Percentiles rank a stretch among this genome's conserved stretches.
Conservation (phyloP, 2,888 invertebrate species). For the Calephelis perditalis region DNA sequence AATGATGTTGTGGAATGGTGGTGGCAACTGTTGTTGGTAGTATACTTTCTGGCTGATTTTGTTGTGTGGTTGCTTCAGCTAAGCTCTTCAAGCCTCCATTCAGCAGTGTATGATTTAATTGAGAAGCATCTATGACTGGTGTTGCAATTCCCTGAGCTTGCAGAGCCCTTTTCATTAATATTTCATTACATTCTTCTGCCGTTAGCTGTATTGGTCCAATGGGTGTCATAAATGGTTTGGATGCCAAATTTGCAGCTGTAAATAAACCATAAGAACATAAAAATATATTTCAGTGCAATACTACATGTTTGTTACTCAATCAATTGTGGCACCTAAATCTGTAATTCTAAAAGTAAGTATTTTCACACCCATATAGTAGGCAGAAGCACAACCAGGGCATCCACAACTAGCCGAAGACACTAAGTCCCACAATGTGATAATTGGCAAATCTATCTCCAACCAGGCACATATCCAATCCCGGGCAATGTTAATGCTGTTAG, state of each 20-base stretch:
- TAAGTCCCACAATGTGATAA: too few species aligned
- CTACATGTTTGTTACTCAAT: too few species aligned
- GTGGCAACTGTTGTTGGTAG: slow-evolving; percentile 39
- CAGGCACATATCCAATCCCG: too few species aligned
- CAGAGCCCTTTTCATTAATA: slow-evolving; percentile 85
- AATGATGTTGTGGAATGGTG: slow-evolving; percentile 60
- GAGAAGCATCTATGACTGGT: slow-evolving; percentile 69
- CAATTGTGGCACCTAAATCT: too few species aligned
- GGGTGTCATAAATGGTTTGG: slow-evolving; percentile 84
- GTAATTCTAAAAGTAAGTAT: too few species aligned
- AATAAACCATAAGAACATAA: slow-evolving; percentile 21
- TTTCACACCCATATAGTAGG: too few species aligned
- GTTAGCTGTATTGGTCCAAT: slow-evolving; percentile 85
- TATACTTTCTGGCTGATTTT: slow-evolving; percentile 55
- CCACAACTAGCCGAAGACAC: too few species aligned
- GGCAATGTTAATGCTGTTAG: too few species aligned
- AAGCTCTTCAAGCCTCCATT: slow-evolving; percentile 65
- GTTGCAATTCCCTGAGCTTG: slow-evolving; percentile 80
- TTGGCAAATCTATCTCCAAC: too few species aligned
- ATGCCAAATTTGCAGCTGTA: slow-evolving; percentile 61
- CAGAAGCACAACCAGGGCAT: too few species aligned
- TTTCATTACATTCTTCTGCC: slow-evolving; percentile 88
- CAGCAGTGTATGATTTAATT: slow-evolving; percentile 62
- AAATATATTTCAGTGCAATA: background rate
- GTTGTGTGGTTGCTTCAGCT: slow-evolving; percentile 55